Evolutionary conservation across 2,888 invertebrate genomes (phyloP).

Genomic region (Vesta saturnalis): DNA sequence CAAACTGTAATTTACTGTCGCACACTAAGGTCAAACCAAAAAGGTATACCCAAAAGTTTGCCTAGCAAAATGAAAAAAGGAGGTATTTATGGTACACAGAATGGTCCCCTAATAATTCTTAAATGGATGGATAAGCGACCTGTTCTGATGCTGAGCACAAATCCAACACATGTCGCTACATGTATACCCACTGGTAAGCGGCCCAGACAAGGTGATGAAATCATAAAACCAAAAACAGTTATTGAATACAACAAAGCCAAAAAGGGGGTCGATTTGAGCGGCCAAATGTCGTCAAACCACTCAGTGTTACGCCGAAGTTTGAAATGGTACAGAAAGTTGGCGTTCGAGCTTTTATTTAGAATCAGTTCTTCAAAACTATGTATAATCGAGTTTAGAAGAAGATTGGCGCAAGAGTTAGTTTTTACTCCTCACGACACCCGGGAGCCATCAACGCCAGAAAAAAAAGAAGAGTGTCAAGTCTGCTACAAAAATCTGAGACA

Average conservation of each 20-base stretch:
- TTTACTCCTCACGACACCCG: too few species aligned
- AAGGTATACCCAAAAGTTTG: not conserved
- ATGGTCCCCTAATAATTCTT: slow-evolving; percentile 4
- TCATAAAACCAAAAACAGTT: slow-evolving; percentile 18
- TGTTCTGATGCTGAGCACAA: slow-evolving; percentile 17
- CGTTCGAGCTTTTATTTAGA: slow-evolving; percentile 12
- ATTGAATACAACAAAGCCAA: slow-evolving; percentile 17
- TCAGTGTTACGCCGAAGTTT: slow-evolving; percentile 7
- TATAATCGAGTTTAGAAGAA: not conserved
- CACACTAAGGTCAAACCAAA: not conserved
- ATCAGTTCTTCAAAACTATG: not conserved
- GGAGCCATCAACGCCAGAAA: too few species aligned
- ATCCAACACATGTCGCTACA: slow-evolving; percentile 10
- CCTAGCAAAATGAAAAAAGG: not conserved
- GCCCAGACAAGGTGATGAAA: not conserved
- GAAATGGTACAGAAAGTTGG: slow-evolving; percentile 22
- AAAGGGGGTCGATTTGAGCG: slow-evolving; percentile 17
- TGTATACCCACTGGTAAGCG: slow-evolving; percentile 1
- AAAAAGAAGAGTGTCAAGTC: too few species aligned
- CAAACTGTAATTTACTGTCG: not conserved
- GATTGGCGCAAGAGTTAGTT: not conserved
- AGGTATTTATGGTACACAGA: not conserved
- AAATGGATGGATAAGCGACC: slow-evolving; percentile 21
- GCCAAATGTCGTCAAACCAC: slow-evolving; percentile 14
- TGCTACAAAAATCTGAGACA: too few species aligned